Evolutionary conservation across 1,140 invertebrate species (phyloP).

Genomic region (roundworm (Caenorhabditis elegans)): DNA sequence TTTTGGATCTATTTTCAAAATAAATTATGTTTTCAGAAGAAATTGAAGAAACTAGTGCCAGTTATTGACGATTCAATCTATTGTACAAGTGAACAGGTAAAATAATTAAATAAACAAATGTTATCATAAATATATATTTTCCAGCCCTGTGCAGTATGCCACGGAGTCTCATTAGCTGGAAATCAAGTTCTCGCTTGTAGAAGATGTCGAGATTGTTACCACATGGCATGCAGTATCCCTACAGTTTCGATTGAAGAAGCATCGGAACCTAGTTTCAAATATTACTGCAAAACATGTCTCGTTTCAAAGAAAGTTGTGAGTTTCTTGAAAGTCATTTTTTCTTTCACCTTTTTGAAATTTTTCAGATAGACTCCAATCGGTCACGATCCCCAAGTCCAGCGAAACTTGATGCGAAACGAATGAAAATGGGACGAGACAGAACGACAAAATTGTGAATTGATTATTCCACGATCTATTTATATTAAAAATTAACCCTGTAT

Average conservation of each 20-base stretch:
- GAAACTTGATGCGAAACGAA: not conserved
- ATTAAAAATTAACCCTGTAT: not conserved
- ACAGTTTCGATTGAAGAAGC: not conserved
- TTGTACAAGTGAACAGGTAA: not conserved
- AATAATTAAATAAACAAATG: too few species aligned
- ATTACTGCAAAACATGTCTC: constrained; percentile 13
- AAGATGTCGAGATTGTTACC: not conserved
- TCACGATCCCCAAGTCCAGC: not conserved
- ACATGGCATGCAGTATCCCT: not conserved
- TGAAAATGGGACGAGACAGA: not conserved
- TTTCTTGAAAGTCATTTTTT: not conserved
- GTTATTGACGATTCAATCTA: constrained; percentile 11
- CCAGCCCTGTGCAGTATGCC: not conserved
- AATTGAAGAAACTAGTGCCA: not conserved
- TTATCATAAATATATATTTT: not conserved
- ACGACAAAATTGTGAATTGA: not conserved
- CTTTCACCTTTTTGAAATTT: not conserved
- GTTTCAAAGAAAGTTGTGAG: not conserved
- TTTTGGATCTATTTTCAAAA: not conserved
- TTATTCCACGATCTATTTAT: not conserved
- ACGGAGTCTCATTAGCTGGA: not conserved
- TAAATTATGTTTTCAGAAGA: not conserved
- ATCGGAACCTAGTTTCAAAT: not conserved
- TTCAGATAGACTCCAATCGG: not conserved
- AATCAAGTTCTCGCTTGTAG: not conserved